These are phyloP conservation scores for Petrophora chlorosata DNA, from an alignment of 2,888 invertebrate species.

Conservation along the genomic window DNA sequence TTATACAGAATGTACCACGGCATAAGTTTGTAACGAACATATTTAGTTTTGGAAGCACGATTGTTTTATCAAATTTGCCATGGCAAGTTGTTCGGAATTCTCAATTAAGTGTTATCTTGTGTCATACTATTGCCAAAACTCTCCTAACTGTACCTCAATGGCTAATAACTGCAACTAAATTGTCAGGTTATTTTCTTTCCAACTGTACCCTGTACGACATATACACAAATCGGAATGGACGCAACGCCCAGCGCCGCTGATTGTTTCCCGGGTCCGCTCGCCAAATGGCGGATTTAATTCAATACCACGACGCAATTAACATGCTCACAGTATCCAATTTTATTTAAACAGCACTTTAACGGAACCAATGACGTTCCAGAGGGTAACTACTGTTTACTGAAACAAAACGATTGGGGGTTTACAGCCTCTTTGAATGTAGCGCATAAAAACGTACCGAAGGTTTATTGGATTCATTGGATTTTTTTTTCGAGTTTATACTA, in stretches of 20 bases:
- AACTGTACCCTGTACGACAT: conserved; percentile 5
- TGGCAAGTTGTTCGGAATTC: too few relatives aligned
- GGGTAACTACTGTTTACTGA: conserved; percentile 16
- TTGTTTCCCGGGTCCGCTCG: conserved; percentile 40
- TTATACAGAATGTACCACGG: too few relatives aligned
- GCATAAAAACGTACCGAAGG: conserved; percentile 12
- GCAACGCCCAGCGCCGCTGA: conserved; percentile 26
- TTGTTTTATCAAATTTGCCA: too few relatives aligned
- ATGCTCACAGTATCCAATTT: conserved; percentile 35
- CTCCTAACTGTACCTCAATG: too few relatives aligned
- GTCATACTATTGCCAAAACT: too few relatives aligned
- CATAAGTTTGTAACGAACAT: too few relatives aligned
- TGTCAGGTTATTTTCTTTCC: neutral
- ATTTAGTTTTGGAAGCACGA: too few relatives aligned
- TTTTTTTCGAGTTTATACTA: conserved; percentile 6
- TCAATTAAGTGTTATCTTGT: too few relatives aligned
- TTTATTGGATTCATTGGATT: conserved; percentile 16
- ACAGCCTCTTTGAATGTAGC: conserved; percentile 9
- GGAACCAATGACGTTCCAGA: conserved; percentile 8
- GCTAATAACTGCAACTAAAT: too few relatives aligned
- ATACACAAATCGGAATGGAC: neutral
- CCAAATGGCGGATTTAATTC: conserved; percentile 50
- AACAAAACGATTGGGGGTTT: conserved; percentile 14
- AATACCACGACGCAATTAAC: conserved; percentile 50
- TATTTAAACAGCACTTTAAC: conserved; percentile 26